Base-by-base conservation (phyloP, 2,797 vertebrate species). In the Diceros bicornis region DNA sequence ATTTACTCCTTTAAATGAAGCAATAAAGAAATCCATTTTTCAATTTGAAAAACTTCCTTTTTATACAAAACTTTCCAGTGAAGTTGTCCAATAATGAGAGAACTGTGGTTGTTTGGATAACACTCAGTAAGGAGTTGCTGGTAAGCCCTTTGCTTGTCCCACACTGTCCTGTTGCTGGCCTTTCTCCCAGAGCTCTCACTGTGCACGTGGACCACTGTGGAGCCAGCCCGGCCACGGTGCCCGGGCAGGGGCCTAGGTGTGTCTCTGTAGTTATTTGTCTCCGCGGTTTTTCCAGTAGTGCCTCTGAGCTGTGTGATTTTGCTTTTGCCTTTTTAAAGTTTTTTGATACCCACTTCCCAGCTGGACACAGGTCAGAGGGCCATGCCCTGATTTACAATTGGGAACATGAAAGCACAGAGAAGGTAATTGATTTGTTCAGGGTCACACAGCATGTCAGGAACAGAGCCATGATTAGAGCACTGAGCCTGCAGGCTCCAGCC, bases 391-490 rank as follows among this genome's bases (percentile, higher is more conserved):
- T 92, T 95, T 89, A 84, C 96, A 90, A 2, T 2, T 79, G 90
- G 92, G 88, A 83, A 93, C 94, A 96, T 91, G 62, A 96, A 98
- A 95, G 86, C 96, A 64, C 83, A 89, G 97, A 96, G 89, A 94
- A 93, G 89, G 95, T 89, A 81, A 92, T 95, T 92, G 91, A 88
- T 87, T 97, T 93, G 97, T 89, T 82, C 47, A 6, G 86, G 97
- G 95, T 96, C 95, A 97, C 96, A 75, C 95, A 81, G 91, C 62
- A 20, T 37, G 81, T 84, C 4, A 2, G 44, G 34, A 91, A 55
- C 78, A 89, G 68, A 74, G 62, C 87, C 55, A 20, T 74, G 92
- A 78, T 94, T 59, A 97, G 62, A 95, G 59, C 68, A 10, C 18
- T 3, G 59, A 91, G 77, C 79, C 96, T 47, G 52, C 0, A 1